Conservation (phyloP, 2,797 vertebrate species). For the Leontocebus nigricollis region DNA sequence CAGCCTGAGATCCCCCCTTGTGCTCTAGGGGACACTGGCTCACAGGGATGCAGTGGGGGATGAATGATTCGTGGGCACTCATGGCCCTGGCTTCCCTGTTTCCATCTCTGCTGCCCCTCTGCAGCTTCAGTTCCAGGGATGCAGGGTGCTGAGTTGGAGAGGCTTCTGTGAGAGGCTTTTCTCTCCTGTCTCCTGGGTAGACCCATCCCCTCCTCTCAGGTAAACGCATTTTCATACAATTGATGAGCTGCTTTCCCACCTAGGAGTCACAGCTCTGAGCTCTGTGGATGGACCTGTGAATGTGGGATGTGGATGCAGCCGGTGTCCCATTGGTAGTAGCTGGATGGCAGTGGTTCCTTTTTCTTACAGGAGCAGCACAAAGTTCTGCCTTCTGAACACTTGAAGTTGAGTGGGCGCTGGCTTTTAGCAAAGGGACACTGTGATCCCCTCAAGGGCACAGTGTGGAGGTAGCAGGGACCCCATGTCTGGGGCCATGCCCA, state of each 20-base stretch:
- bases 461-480: neutral
- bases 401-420: neutral
- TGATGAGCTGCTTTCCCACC: neutral
- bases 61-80: neutral
- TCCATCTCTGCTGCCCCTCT: neutral
- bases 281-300: neutral
- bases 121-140: neutral
- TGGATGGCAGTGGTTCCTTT: neutral
- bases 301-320: no score
- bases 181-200: neutral
- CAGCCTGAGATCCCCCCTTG: neutral
- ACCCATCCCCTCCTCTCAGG: neutral
- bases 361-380: slow-evolving; percentile 3
- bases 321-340: no score
- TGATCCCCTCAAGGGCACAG: neutral
- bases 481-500: neutral
- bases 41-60: neutral
- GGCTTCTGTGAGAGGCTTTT: neutral
- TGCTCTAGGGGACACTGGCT: rapidly evolving
- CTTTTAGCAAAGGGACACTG: neutral
- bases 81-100: neutral
- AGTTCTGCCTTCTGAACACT: neutral
- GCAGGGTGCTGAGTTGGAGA: neutral
- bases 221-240: slow-evolving; percentile 39
- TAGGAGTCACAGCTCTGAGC: neutral